phyloP scores from a whole-genome alignment of 2,797 vertebrate genomes.

The Sebastes kiyomatsui region DNA sequence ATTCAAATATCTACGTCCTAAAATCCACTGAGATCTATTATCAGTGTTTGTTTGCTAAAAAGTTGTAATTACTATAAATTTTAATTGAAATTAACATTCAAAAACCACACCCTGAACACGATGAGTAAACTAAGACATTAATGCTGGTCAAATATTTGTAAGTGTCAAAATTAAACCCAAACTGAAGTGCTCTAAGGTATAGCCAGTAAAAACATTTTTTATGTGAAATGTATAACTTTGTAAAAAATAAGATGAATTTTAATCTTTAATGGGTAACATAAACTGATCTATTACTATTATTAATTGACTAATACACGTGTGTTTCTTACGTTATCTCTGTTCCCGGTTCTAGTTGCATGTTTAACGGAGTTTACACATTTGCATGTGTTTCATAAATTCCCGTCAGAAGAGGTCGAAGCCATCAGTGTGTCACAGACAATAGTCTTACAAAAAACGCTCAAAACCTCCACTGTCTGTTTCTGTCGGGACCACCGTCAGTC shows the following conservation, averaged over 20 bases:
- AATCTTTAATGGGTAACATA: neutral
- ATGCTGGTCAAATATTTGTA: neutral
- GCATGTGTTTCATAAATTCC: slow-evolving; percentile 17
- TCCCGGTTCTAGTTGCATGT: neutral
- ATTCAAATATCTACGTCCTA: neutral
- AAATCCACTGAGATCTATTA: neutral
- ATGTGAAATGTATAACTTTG: neutral
- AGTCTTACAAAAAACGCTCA: neutral
- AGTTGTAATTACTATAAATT: neutral
- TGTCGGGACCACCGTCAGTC: neutral
- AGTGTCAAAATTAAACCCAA: neutral
- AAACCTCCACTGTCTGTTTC: slow-evolving; percentile 7
- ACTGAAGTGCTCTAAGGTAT: neutral
- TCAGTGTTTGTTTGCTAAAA: neutral
- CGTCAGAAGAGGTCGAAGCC: neutral
- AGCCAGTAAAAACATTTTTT: neutral
- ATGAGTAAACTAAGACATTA: neutral
- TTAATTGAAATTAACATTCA: neutral
- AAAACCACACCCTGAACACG: neutral
- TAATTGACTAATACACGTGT: neutral
- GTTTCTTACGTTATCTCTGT: neutral
- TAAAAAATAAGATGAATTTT: neutral
- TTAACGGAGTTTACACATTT: slow-evolving; percentile 7
- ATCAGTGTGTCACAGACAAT: neutral
- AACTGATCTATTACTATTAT: too few relatives aligned